Evolutionary conservation across 2,888 invertebrate genomes (phyloP).

Genomic region (Leptopilina syphax): DNA sequence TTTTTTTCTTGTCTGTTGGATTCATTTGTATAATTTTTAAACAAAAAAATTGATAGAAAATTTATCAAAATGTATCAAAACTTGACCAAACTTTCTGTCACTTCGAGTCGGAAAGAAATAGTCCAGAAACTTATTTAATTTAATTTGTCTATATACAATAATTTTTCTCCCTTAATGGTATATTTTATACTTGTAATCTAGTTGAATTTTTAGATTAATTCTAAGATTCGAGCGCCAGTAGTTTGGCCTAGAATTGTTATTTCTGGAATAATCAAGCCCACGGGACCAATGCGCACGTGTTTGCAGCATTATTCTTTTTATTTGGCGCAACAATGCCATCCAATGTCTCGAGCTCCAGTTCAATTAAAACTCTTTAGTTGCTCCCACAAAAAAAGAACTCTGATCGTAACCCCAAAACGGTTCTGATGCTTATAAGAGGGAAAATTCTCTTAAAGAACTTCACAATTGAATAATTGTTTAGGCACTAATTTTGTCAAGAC

Average conservation of each 20-base stretch:
- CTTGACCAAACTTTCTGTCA: too few species aligned
- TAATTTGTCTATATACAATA: background rate
- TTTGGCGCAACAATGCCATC: constrained; percentile 26
- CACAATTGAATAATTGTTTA: too few species aligned
- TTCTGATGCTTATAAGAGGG: background rate
- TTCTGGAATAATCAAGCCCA: constrained; percentile 36
- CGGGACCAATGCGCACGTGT: constrained; percentile 33
- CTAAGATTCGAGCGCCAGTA: constrained; percentile 26
- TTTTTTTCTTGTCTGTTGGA: too few species aligned
- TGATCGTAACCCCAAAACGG: constrained; percentile 10
- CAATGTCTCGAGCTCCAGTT: constrained; percentile 29
- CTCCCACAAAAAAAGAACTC: constrained; percentile 17
- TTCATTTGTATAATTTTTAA: too few species aligned
- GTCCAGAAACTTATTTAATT: too few species aligned
- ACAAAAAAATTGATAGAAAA: too few species aligned
- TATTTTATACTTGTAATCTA: constrained; percentile 11
- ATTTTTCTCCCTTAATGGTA: background rate
- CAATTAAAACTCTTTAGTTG: constrained; percentile 34
- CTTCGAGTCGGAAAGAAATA: too few species aligned
- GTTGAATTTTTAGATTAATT: constrained; percentile 40
- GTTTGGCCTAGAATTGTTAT: constrained; percentile 36
- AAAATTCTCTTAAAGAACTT: too few species aligned
- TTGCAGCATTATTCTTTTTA: constrained; percentile 20
- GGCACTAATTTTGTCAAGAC: too few species aligned
- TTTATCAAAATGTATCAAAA: too few species aligned